Evolutionary conservation across 2,113 vertebrate genomes (phyloP), one percentile per base, ranked within the genome.

Genomic region (Dasyurus viverrinus): DNA sequence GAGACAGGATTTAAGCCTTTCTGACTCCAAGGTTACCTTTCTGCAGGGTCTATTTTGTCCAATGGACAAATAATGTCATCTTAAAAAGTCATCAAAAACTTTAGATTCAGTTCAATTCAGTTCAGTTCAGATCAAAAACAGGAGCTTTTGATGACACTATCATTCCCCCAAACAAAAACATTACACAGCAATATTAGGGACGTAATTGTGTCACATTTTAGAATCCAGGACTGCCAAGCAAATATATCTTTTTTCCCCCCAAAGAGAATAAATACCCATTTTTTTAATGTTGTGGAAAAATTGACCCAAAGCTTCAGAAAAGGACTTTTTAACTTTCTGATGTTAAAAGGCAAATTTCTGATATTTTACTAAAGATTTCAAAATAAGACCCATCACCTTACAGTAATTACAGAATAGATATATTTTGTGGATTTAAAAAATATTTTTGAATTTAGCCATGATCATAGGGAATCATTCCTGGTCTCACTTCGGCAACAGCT

Each of bases 401-500:
- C 36, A 57, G 50, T 2, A 47, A 27, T 0, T 26, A 84, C 19
- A 48, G 50, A 89, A 27, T 16, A n/a, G 53, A 52, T 84, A 84
- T 22, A 84, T 84, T 84, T 6, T 42, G n/a, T 84, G 27, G n/a
- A 14, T 22, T 84, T 19, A 19, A 54, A 54, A 54, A 54, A 54
- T 24, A 54, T 24, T 57, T n/a, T 6, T 0, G 97, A 97, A 90
- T 0, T 0, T 93, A 93, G 94, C 96, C 94, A 96, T 96, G 96
- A 96, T 98, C 47, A 0, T 0, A 11, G 8, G 91, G 95, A 94
- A 96, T 93, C 96, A 96, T 93, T 91, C 93, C 90, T 94, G 96
- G 92, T 93, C 94, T 95, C 95, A 92, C 93, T 46, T 92, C 94
- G 96, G 94, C 95, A 97, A 97, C 93, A 95, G 94, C 96, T 95